phyloP scores from a whole-genome alignment of 2,888 invertebrate species.

The Apotomis betuletana region DNA sequence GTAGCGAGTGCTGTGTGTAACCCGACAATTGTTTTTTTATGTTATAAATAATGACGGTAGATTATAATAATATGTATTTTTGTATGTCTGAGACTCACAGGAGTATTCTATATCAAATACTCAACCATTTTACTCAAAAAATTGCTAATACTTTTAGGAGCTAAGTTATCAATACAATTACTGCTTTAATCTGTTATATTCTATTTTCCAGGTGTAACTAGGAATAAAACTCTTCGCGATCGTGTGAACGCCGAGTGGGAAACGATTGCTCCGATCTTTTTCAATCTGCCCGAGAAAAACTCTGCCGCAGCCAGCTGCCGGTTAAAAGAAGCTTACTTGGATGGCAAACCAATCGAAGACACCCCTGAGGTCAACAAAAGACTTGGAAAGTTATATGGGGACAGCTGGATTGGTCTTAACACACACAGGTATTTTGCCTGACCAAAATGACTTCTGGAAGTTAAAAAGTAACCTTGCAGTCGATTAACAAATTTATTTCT shows the following conservation, averaged over 20 bases:
- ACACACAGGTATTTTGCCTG: constrained; percentile 71
- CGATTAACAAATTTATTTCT: neutral
- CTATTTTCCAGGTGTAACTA: constrained; percentile 73
- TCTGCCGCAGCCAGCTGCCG: constrained; percentile 77
- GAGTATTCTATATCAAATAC: no score
- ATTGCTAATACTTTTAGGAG: no score
- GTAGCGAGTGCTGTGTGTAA: no score
- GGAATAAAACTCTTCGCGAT: constrained; percentile 78
- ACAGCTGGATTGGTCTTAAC: constrained; percentile 83
- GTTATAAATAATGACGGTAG: no score
- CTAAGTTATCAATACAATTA: no score
- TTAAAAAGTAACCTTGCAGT: neutral
- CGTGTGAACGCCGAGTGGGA: constrained; percentile 85
- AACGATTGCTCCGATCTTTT: constrained; percentile 85
- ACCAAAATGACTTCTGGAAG: no score
- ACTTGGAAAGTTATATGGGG: constrained; percentile 83
- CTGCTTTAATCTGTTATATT: constrained; percentile 17
- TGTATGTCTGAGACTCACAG: no score
- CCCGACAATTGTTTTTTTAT: no score
- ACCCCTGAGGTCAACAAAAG: constrained; percentile 63
- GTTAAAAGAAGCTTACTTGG: constrained; percentile 76
- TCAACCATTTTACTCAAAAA: no score
- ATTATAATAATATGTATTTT: no score
- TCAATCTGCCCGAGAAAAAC: constrained; percentile 84
- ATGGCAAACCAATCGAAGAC: constrained; percentile 57